phyloP scores from a whole-genome alignment of 2,113 vertebrate species.

The Chionis minor region DNA sequence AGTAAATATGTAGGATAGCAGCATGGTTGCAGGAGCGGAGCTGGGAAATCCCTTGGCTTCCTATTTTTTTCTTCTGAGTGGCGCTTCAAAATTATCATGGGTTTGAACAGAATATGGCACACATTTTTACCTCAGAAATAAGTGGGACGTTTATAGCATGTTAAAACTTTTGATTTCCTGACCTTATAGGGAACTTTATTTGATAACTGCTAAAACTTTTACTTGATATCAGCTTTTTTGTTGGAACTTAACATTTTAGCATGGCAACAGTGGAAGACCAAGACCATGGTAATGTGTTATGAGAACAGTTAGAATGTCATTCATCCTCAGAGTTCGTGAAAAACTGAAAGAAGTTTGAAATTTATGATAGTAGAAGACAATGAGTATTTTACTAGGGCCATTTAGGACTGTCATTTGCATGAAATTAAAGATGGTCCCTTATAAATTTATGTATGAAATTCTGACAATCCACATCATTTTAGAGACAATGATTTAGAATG shows the following conservation, averaged over 20 bases:
- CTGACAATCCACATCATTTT: constrained; percentile 22
- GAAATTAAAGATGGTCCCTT: constrained; percentile 50
- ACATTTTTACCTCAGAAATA: neutral
- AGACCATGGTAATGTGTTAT: neutral
- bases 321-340: neutral
- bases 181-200: neutral
- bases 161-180: neutral
- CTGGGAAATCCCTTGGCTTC: neutral
- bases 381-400: constrained; percentile 17
- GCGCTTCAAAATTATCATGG: neutral
- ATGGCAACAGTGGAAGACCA: neutral
- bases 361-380: constrained; percentile 31
- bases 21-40: neutral
- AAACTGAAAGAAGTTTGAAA: neutral
- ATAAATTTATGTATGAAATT: constrained; percentile 57
- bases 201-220: neutral
- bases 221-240: neutral
- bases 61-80: neutral
- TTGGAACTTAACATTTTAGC: neutral
- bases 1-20: neutral
- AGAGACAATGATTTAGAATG: constrained; percentile 28
- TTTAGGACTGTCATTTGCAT: constrained; percentile 56
- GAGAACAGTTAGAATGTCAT: neutral
- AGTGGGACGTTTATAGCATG: neutral
- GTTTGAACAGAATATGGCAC: neutral